phyloP scores from a whole-genome alignment of 2,888 invertebrate genomes.

The Octodonta nipae region DNA sequence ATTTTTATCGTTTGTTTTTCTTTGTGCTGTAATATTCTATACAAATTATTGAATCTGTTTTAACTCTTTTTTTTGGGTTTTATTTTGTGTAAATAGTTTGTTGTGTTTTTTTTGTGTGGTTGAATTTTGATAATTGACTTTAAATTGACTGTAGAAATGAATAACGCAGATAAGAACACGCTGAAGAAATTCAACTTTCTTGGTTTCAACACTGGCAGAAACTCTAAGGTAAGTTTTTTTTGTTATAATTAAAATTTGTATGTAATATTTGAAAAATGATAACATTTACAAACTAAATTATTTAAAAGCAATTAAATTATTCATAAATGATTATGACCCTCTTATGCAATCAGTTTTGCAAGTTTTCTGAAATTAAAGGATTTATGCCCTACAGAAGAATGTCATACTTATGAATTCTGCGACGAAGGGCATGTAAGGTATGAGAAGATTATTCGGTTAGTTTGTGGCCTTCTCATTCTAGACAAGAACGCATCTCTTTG shows the following conservation, averaged over 20 bases:
- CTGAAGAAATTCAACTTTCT: constrained; percentile 61
- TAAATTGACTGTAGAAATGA: too few species aligned
- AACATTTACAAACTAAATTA: neutral
- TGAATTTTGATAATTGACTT: neutral
- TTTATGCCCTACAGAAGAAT: too few species aligned
- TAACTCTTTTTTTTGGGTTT: neutral
- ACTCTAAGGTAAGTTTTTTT: constrained; percentile 32
- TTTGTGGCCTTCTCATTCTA: too few species aligned
- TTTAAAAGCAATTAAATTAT: too few species aligned
- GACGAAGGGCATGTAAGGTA: too few species aligned
- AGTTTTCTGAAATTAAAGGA: too few species aligned
- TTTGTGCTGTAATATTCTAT: constrained; percentile 2
- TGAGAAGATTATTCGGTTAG: too few species aligned
- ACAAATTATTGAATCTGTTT: neutral
- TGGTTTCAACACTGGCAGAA: constrained; percentile 42
- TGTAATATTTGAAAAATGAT: neutral
- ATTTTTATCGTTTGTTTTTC: constrained; percentile 1
- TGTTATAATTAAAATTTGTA: neutral
- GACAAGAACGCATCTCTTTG: too few species aligned
- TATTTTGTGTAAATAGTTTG: neutral
- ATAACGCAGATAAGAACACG: constrained; percentile 37
- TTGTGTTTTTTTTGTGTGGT: neutral
- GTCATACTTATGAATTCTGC: too few species aligned
- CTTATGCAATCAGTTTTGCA: too few species aligned
- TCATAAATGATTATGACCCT: too few species aligned